Base-by-base conservation (phyloP, 2,888 invertebrate species). In the Mycogona germanica region DNA sequence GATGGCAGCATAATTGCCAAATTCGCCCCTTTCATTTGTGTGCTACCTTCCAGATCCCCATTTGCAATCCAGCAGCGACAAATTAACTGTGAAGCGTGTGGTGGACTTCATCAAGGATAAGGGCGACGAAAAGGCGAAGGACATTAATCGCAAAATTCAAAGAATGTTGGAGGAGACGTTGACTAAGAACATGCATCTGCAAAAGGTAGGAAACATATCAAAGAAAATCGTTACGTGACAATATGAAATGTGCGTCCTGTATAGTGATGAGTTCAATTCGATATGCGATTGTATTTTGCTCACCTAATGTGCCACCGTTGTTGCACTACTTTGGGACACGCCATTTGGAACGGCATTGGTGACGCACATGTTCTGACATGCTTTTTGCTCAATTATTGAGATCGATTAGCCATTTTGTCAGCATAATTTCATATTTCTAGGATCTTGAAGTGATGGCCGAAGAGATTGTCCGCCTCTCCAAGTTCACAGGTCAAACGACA, bases 171-270 rank as follows among this genome's bases (percentile, higher is more conserved):
- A 74, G 59, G 75, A 75, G 62, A 74, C 72, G 2, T 66, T 75
- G 7, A 73, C 72, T 23, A 74, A 74, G 60, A 75, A 75, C 62
- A 73, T 75, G 72, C 70, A 73, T 62, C 63, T 75, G 50, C 72
- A 75, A 61, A 64, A 70, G 65, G 57, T 56, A 46, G n/a, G n/a
- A n/a, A n/a, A n/a, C n/a, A n/a, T n/a, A n/a, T n/a, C n/a, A n/a
- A n/a, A n/a, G n/a, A n/a, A n/a, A n/a, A n/a, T 17, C 35, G 49
- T 12, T 14, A 17, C 42, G 9, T 17, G 9, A 12, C 9, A 14
- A 25, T 17, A 41, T 41, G 23, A 19, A 25, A 25, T 23, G 19
- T 25, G 9, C 46, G n/a, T 19, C 17, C 14, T 35, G 12, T 35
- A 35, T 35, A 14, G 35, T 35, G 14, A 12, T 35, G 35, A 35